Conservation (phyloP, 2,113 vertebrate genomes). For the Suncus etruscus region DNA sequence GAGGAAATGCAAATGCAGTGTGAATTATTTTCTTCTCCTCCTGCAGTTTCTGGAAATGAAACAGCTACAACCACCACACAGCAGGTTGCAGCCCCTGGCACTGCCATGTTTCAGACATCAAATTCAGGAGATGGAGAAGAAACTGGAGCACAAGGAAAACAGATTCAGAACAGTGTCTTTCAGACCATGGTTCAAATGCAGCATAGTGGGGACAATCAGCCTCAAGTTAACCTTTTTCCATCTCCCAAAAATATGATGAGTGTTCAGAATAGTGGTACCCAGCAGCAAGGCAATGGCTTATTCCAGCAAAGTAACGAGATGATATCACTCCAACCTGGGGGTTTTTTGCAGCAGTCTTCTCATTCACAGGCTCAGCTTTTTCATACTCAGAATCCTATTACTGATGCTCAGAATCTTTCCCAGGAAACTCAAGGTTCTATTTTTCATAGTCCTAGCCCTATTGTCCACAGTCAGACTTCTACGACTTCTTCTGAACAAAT, state of each 20-base stretch:
- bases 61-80: constrained; percentile 86
- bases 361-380: constrained; percentile 94
- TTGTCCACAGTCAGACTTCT: constrained; percentile 91
- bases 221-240: constrained; percentile 91
- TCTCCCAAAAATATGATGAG: constrained; percentile 89
- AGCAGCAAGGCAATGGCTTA: constrained; percentile 91
- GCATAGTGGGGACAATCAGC: constrained; percentile 87
- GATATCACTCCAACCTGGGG: constrained; percentile 93
- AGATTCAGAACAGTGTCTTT: constrained; percentile 89
- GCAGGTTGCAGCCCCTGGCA: constrained; percentile 87
- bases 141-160: constrained; percentile 86
- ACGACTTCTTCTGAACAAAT: constrained; percentile 93
- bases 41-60: constrained; percentile 89
- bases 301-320: constrained; percentile 95
- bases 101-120: constrained; percentile 89
- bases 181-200: constrained; percentile 92
- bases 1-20: constrained; percentile 96
- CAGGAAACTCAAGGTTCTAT: constrained; percentile 88
- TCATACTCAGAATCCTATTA: constrained; percentile 92
- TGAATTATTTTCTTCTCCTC: constrained; percentile 90
- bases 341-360: constrained; percentile 94
- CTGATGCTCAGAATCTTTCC: constrained; percentile 90
- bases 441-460: constrained; percentile 89
- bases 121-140: constrained; percentile 87
- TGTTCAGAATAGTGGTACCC: constrained; percentile 86